These are phyloP conservation scores for Steromphala cineraria DNA, from an alignment of 2,888 invertebrate species.

Conservation along the genomic window DNA sequence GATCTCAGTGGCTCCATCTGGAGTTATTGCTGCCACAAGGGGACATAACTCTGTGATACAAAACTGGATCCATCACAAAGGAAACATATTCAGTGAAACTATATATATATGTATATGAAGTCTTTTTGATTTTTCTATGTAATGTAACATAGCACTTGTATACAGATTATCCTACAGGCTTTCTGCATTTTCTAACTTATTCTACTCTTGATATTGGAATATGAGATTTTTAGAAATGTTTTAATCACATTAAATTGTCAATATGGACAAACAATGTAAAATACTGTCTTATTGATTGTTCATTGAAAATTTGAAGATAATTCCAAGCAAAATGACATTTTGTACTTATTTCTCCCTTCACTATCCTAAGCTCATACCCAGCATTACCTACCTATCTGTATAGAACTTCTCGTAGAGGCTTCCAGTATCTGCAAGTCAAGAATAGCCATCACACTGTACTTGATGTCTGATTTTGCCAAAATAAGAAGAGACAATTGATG, in stretches of 20 bases:
- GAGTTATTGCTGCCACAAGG: neutral
- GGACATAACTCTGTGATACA: neutral
- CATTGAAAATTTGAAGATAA: neutral
- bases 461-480: neutral
- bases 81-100: conserved; percentile 10
- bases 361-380: neutral
- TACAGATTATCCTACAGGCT: conserved; percentile 12
- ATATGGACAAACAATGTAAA: too few species aligned
- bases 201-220: neutral
- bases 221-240: conserved; percentile 15
- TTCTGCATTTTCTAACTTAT: conserved; percentile 16
- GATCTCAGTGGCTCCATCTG: conserved; percentile 6
- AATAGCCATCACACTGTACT: neutral
- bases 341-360: neutral
- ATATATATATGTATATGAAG: neutral
- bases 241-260: neutral
- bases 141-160: conserved; percentile 19
- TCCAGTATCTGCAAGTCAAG: neutral
- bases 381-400: conserved; percentile 14
- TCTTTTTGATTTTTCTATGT: conserved; percentile 7
- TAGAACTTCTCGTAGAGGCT: neutral
- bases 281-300: too few species aligned
- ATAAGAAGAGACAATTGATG: neutral
- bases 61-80: conserved; percentile 10
- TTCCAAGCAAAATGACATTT: neutral